Conservation (phyloP, 1,140 invertebrate genomes). For the Drosophila fuyamai region DNA sequence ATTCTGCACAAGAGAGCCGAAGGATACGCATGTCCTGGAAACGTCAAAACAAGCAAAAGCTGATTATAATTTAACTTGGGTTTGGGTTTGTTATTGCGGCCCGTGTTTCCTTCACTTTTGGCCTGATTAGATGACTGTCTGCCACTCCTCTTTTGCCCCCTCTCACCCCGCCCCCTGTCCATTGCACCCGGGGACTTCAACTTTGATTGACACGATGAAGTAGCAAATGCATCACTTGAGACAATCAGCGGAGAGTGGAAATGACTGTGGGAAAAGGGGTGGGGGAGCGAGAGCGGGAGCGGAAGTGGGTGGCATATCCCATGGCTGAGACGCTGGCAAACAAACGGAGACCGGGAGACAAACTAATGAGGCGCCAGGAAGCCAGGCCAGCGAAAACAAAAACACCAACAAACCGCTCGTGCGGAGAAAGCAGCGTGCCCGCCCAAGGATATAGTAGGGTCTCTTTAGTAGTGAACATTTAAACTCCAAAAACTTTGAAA, state of each 20-base stretch:
- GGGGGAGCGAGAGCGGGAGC: constrained; percentile 2
- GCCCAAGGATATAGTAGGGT: constrained; percentile 20
- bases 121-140: constrained; percentile 60
- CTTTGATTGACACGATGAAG: constrained; percentile 68
- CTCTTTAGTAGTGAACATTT: background rate
- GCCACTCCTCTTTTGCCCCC: constrained; percentile 30
- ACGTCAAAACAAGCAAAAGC: constrained; percentile 63
- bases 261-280: background rate
- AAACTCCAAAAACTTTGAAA: too few species aligned
- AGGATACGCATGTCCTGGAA: constrained; percentile 56
- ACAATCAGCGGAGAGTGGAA: constrained; percentile 3
- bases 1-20: constrained; percentile 1
- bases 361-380: constrained; percentile 69
- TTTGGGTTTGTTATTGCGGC: constrained; percentile 66
- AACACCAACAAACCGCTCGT: constrained; percentile 41
- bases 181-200: constrained; percentile 26
- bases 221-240: constrained; percentile 58
- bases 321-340: constrained; percentile 33
- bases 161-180: constrained; percentile 7
- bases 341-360: constrained; percentile 43
- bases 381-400: constrained; percentile 26
- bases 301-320: constrained; percentile 13
- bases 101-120: constrained; percentile 33
- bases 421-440: constrained; percentile 15
- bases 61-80: constrained; percentile 32